A percentile compares a stretch with the other conserved stretches of the same genome.
These are phyloP conservation scores for Ptilorrhoa leucosticta DNA, from an alignment of 2,113 vertebrate species.

Conservation along the genomic window DNA sequence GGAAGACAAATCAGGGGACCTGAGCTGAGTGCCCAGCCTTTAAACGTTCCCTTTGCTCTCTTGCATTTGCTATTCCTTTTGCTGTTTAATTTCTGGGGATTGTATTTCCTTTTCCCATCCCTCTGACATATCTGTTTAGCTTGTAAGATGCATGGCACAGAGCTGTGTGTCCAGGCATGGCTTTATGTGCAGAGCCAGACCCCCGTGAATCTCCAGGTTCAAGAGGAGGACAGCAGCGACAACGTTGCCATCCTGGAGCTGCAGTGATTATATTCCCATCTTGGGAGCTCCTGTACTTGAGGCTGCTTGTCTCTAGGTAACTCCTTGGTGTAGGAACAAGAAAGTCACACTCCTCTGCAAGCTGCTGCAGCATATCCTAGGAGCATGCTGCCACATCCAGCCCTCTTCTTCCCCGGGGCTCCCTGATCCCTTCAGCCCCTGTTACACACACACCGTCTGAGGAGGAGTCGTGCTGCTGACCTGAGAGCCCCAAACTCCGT, in stretches of 20 bases:
- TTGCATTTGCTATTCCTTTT: not conserved
- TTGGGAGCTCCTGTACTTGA: not conserved
- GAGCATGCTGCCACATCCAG: not conserved
- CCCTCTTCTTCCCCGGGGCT: not conserved
- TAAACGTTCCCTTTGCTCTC: not conserved
- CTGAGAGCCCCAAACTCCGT: not conserved
- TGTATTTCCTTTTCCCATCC: not conserved
- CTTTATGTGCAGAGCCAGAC: not conserved
- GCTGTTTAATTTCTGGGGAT: not conserved
- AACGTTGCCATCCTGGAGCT: not conserved
- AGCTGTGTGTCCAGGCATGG: not conserved
- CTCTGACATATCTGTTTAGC: not conserved
- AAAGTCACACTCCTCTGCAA: not conserved
- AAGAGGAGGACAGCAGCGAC: not conserved
- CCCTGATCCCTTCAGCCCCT: accelerated
- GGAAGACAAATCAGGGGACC: not conserved
- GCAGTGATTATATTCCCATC: not conserved
- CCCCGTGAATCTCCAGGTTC: not conserved
- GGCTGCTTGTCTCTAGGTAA: not conserved
- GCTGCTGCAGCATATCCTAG: not conserved
- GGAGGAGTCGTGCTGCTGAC: not conserved
- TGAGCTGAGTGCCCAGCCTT: not conserved
- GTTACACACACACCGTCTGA: accelerated
- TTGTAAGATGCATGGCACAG: not conserved
- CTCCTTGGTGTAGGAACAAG: not conserved